Evolutionary conservation across 2,888 invertebrate genomes (phyloP).

Genomic region (Poecilus cupreus): DNA sequence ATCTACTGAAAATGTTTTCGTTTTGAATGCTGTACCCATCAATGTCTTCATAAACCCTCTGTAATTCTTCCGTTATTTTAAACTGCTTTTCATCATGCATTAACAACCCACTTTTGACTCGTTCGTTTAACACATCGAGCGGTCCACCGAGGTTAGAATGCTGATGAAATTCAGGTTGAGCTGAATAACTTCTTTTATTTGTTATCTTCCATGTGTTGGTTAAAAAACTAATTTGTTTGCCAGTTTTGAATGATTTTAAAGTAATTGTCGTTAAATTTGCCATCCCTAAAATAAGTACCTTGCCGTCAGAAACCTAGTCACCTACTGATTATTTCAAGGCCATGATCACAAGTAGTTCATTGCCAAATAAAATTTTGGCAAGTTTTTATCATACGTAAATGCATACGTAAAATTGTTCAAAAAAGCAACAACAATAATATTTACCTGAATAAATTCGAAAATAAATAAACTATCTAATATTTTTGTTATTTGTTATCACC

Average conservation of each 20-base stretch:
- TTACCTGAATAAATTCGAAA: slow-evolving; percentile 1
- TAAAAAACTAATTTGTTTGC: slow-evolving; percentile 27
- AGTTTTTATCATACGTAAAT: neutral
- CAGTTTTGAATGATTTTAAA: slow-evolving; percentile 49
- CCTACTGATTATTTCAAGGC: slow-evolving; percentile 22
- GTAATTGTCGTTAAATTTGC: slow-evolving; percentile 48
- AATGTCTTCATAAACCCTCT: slow-evolving; percentile 81
- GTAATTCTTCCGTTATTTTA: slow-evolving; percentile 80
- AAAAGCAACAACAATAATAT: slow-evolving; percentile 1
- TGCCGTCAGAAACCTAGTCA: neutral
- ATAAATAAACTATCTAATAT: neutral
- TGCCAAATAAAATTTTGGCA: slow-evolving; percentile 19
- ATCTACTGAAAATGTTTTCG: slow-evolving; percentile 71
- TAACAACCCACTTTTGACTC: slow-evolving; percentile 77
- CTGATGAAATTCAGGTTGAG: slow-evolving; percentile 40
- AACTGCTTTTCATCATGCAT: slow-evolving; percentile 84
- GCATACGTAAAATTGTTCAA: neutral
- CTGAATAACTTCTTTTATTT: slow-evolving; percentile 48
- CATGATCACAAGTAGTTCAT: neutral
- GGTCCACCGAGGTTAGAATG: slow-evolving; percentile 33
- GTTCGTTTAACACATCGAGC: slow-evolving; percentile 73
- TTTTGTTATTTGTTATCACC: neutral
- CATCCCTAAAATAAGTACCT: slow-evolving; percentile 52
- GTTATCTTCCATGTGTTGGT: slow-evolving; percentile 14
- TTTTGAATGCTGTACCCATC: slow-evolving; percentile 76